phyloP scores from a whole-genome alignment of 2,113 vertebrate genomes.

The Eubucco bourcierii region DNA sequence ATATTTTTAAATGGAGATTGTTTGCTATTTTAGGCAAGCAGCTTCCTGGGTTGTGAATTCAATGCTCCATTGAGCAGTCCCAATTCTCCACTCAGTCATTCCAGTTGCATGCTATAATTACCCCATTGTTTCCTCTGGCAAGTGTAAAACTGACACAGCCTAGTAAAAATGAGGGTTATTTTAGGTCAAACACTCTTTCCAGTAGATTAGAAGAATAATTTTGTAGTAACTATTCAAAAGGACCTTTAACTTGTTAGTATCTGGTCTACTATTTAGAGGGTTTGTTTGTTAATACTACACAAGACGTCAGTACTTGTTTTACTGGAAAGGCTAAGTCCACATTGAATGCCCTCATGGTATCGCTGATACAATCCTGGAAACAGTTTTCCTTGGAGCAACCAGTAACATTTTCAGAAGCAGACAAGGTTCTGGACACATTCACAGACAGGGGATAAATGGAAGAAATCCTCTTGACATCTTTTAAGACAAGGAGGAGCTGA shows the following conservation, averaged over 20 bases:
- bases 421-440: background rate
- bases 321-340: background rate
- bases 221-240: background rate
- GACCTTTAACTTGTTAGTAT: background rate
- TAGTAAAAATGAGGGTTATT: background rate
- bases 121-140: background rate
- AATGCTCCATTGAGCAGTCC: background rate
- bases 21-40: background rate
- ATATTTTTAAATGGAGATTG: background rate
- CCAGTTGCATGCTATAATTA: slow-evolving; percentile 10
- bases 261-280: background rate
- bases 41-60: slow-evolving; percentile 6
- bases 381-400: background rate
- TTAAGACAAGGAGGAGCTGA: background rate
- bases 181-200: background rate
- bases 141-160: slow-evolving; percentile 8
- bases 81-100: background rate
- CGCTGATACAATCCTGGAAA: background rate
- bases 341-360: background rate
- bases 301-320: background rate
- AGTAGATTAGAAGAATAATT: background rate
- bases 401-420: background rate
- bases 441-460: background rate
- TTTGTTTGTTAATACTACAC: background rate
- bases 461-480: background rate